Base-by-base conservation (phyloP, 2,888 invertebrate species). In the Oeneis ivallda region DNA sequence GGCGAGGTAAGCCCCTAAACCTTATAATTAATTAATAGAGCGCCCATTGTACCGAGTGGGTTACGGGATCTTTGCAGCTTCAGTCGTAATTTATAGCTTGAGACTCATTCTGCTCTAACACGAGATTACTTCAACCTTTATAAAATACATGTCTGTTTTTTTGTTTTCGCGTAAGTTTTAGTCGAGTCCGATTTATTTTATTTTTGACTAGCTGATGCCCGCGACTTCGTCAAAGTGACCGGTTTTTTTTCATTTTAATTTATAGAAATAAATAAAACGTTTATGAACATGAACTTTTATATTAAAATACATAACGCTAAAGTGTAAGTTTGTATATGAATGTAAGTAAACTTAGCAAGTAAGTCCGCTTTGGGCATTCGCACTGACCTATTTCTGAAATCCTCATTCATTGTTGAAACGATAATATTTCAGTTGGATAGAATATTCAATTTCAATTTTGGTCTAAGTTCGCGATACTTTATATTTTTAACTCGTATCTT, bases 361-460 rank as follows among this genome's bases (percentile, higher is more conserved):
- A 4, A 26, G 26, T n/a, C n/a, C 26, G 26, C 26, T 26, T 10
- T 39, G 10, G 39, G 39, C 13, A 45, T 45, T 15, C 7, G n/a
- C 43, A 5, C 43, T 45, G 43, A 45, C 43, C 43, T n/a, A 45
- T 13, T 45, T 45, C n/a, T 15, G 6, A 45, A 45, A 45, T 45
- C 43, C 43, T 45, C 43, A 13, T 45, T 15, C 43, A 45, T n/a
- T 15, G 43, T 45, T 45, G n/a, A 45, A 45, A 45, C n/a, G 43
- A 45, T 45, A 5, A 13, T 13, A 13, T 45, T 45, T 13, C 43
- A 70, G 65, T 66, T 60, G 65, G 47, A 59, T 66, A 71, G 68
- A 70, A 69, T 68, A 58, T 62, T 65, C 62, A 63, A 66, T 72
- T 71, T 72, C 43, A 45, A 45, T 45, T 45, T 45, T 7, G n/a